Conservation (phyloP, 1,140 invertebrate species). For the Zaprionus vittiger region DNA sequence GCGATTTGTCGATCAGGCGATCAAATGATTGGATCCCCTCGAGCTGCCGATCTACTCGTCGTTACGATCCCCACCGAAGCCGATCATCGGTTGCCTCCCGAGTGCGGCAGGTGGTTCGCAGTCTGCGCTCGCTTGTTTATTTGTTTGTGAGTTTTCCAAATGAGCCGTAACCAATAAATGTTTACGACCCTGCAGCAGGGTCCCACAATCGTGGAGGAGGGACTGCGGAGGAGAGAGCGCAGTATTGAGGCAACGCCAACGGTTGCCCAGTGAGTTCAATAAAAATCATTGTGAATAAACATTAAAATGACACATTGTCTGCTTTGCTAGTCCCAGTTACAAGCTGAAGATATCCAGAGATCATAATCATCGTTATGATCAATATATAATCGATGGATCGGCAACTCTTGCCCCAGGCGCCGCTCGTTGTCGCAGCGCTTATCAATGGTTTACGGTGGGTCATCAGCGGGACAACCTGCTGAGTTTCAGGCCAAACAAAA, state of each 20-base stretch:
- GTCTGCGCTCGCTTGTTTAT: constrained; percentile 52
- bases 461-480: constrained; percentile 44
- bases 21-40: constrained; percentile 21
- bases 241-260: constrained; percentile 32
- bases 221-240: background rate
- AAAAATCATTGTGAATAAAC: constrained; percentile 67
- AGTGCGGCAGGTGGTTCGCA: constrained; percentile 37
- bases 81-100: background rate
- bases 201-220: background rate
- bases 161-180: constrained; percentile 78
- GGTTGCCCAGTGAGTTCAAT: constrained; percentile 55
- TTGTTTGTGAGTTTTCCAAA: constrained; percentile 57
- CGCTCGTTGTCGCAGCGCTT: constrained; percentile 30
- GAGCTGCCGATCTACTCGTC: background rate
- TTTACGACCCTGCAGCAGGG: constrained; percentile 56
- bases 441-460: constrained; percentile 43
- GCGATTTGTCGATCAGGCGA: constrained; percentile 21
- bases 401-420: constrained; percentile 26
- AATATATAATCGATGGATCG: constrained; percentile 26
- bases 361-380: constrained; percentile 11
- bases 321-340: background rate
- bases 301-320: constrained; percentile 79
- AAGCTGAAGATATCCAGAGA: constrained; percentile 1
- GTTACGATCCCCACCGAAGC: too few species aligned
- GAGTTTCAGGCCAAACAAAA: constrained; percentile 27